Evolutionary conservation across 2,113 vertebrate genomes (phyloP), one percentile per base, ranked within the genome.

Genomic region (Calyptommatus sinebrachiatus): DNA sequence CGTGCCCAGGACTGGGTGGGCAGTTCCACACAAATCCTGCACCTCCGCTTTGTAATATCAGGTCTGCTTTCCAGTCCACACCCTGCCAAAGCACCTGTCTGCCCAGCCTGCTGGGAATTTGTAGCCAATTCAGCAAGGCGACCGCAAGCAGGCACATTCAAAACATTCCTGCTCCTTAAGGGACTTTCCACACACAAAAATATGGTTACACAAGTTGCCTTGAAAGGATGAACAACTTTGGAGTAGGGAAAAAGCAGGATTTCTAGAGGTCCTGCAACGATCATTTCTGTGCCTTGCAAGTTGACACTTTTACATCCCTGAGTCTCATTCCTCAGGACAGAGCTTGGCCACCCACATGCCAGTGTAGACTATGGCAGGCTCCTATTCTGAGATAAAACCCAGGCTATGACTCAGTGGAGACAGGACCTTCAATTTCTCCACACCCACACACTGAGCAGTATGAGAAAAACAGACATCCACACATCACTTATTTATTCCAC

Each of bases 51-150:
- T 24, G 45, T 57, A 57, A 57, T 18, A 18, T 18, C 53, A 57
- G 53, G 53, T 57, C 53, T 31, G 7, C 41, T 46, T 65, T 9
- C 26, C n/a, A 22, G 4, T 22, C 22, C 57, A 62, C 73, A 63
- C 61, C 41, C 75, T 29, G 75, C 4, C n/a, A 9, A 53, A 26
- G 31, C 75, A 77, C 75, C 75, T 77, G 63, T 68, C 67, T 31
- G 28, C 45, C 62, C 28, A 16, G 10, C 14, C 41, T 8, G 29
- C 14, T 28, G 16, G 14, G 6, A 8, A 50, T 22, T 11, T 63
- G 29, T 31, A 65, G 68, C 8, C 35, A 20, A 20, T 12, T 45
- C 70, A 53, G 22, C 6, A 4, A 63, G 28, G 24, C 31, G 22
- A 48, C 11, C 20, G 50, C 35, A 71, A 35, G 12, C 53, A 24